Base-by-base conservation (phyloP, 2,888 invertebrate species). In the Heliconius hortense region DNA sequence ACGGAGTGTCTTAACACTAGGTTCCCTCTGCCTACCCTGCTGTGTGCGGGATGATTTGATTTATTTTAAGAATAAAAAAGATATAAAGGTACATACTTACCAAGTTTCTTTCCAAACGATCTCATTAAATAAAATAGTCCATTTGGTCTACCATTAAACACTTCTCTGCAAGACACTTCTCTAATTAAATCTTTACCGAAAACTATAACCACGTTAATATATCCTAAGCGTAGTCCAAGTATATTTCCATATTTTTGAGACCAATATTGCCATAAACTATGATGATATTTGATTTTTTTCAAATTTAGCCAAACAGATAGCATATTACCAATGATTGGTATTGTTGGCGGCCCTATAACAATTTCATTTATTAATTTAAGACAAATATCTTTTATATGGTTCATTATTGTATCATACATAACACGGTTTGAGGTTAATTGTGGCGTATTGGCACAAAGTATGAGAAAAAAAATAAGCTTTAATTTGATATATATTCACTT, bases 121-220 rank as follows among this genome's bases (percentile, higher is more conserved):
- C 97, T 93, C 81, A 96, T 89, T 67, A 95, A 91, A 82, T 96
- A 97, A 85, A 96, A 95, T 83, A 96, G 96, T 15, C 96, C 96
- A 84, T 96, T 95, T 0, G 97, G 97, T 78, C 97, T 93, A 0
- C 96, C 96, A 80, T 96, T 95, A 79, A 97, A 96, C 56, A 96
- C 96, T 48, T 96, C 96, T 66, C 94, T 92, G 0, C 93, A 89
- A 2, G 95, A 92, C 8, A 96, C 95, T 82, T 96, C 95, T 80
- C 94, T 95, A 21, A 96, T 95, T 15, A 95, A 90, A 43, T 96
- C 94, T 72, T 94, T 92, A 0, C 96, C 95, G 4, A 95, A 95
- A 15, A 96, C 95, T 0, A 96, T 87, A 1, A 97, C 95, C 0
- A 96, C 88, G 72, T 95, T 94, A 73, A 95, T 91, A 13, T 90